These are phyloP conservation scores for Macrophya annulata DNA, from an alignment of 2,888 invertebrate species.

Conservation along the genomic window DNA sequence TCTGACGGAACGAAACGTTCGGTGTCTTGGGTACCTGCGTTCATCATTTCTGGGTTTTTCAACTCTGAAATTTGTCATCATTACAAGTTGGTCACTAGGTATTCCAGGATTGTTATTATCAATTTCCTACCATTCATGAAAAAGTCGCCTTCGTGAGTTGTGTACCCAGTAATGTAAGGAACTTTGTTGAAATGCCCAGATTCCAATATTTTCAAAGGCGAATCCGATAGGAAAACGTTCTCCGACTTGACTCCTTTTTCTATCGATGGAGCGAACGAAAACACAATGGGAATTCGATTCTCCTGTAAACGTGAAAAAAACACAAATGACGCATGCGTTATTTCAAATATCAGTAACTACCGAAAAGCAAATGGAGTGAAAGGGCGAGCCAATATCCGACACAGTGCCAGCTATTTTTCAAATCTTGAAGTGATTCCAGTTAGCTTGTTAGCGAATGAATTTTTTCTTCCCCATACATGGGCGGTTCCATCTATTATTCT, in stretches of 20 bases:
- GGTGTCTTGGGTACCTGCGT: neutral
- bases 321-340: neutral
- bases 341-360: neutral
- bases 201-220: no score
- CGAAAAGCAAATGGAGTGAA: no score
- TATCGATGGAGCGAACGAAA: neutral
- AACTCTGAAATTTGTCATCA: neutral
- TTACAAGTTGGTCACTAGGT: neutral
- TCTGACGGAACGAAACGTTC: slow-evolving; percentile 4
- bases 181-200: slow-evolving; percentile 79
- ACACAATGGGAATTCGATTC: neutral
- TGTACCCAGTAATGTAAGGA: slow-evolving; percentile 80
- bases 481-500: neutral
- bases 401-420: no score
- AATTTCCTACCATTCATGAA: neutral
- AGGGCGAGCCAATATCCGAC: neutral
- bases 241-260: neutral
- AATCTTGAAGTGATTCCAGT: no score
- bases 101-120: neutral
- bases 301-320: neutral
- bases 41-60: neutral
- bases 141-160: slow-evolving; percentile 77
- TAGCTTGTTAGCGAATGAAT: neutral
- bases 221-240: no score
- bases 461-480: neutral